Evolutionary conservation across 2,888 invertebrate genomes (phyloP), one percentile per base, ranked within the genome.

Genomic region (Osmoderma eremita): DNA sequence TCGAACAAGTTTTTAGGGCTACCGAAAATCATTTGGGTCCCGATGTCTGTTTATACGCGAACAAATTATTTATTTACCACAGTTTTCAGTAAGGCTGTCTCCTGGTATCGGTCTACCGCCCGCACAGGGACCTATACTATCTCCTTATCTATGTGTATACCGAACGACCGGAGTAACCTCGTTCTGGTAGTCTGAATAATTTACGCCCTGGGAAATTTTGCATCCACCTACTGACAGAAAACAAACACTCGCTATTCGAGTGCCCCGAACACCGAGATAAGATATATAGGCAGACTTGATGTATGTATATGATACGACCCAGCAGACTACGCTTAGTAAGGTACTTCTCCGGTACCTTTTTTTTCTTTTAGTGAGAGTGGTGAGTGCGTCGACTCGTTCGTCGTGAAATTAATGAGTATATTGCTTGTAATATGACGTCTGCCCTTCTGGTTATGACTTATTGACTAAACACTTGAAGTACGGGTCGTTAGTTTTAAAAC

Each of bases 181-280:
- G 36, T 41, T 20, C 39, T 56, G 20, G 56, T 56, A 61, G 58
- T 48, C 45, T 30, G 45, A 45, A 61, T 61, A 45, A 61, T 61
- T 61, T 61, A 61, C 45, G 58, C 45, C 45, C 45, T 61, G 58
- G 58, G 58, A 61, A 61, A 45, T 61, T 53, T 61, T 45, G 58
- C 58, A 61, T 61, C 45, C 58, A 61, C 45, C 58, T 48, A 61
- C 58, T 61, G 58, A 61, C 58, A 48, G 58, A 61, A 48, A 61
- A 61, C 58, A 61, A 61, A 48, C 58, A 61, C 45, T 17, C 30
- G 45, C 3, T 5, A n/a, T 42, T 61, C 58, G 45, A 61, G 58
- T 61, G 36, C 30, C 10, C 45, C 45, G 22, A 24, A 30, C 30
- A 30, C 22, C 30, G 45, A 61, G 58, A 61, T 61, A 61, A 61